Percentiles rank a stretch among this genome's conserved stretches.
Conservation (phyloP, 2,797 vertebrate species). For the Xiphorhynchus erythropygius region DNA sequence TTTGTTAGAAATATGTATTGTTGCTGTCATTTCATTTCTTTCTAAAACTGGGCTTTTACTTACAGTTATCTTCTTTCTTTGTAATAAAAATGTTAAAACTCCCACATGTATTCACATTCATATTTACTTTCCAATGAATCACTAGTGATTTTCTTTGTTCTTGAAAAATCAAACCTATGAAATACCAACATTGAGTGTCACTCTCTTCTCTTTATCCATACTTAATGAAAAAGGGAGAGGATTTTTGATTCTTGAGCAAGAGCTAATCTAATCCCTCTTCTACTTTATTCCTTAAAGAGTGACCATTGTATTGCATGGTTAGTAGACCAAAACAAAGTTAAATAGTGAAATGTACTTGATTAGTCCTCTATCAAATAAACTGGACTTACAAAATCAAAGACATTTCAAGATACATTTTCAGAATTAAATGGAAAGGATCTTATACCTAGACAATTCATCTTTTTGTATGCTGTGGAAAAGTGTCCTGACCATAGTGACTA, state of each 20-base stretch:
- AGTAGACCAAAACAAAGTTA: background rate
- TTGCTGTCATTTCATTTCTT: background rate
- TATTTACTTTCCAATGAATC: background rate
- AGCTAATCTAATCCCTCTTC: background rate
- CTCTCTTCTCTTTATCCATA: background rate
- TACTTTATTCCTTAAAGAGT: background rate
- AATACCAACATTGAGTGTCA: background rate
- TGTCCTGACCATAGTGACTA: background rate
- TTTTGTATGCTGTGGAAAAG: background rate
- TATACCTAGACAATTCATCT: background rate
- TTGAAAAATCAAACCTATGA: background rate
- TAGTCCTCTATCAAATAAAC: background rate
- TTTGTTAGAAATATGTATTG: background rate
- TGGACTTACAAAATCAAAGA: background rate
- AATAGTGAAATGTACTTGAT: background rate
- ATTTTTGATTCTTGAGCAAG: background rate
- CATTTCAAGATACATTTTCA: background rate
- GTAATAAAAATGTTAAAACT: background rate
- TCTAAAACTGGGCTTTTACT: background rate
- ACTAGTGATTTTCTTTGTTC: background rate
- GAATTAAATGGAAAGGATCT: background rate
- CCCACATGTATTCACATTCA: background rate
- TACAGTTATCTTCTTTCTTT: background rate
- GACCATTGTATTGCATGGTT: fast-evolving
- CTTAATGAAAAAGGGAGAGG: background rate